Evolutionary conservation across 64 coral and sea anemone genomes (phyloP).

Genomic region (Porites australiensis): DNA sequence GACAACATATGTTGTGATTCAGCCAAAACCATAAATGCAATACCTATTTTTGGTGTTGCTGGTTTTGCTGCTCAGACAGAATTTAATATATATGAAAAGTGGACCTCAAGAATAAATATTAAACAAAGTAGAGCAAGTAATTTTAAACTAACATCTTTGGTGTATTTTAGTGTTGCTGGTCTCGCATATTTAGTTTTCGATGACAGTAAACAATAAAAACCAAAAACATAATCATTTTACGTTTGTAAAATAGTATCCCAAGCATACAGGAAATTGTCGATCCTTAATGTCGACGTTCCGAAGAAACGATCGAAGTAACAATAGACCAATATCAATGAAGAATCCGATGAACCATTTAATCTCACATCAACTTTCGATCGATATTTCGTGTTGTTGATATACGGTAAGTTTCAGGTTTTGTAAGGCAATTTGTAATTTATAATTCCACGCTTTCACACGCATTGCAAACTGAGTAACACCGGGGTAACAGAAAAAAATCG

Average conservation of each 20-base stretch:
- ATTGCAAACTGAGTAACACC: not conserved
- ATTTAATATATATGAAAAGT: not conserved
- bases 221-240: conserved; percentile 1
- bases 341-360: not conserved
- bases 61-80: not conserved
- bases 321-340: conserved; percentile 2
- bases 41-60: not conserved
- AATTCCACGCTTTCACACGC: not conserved
- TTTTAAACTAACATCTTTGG: not conserved
- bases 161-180: not conserved
- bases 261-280: not conserved
- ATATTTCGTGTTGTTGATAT: not conserved
- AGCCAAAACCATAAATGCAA: not conserved
- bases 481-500: not conserved
- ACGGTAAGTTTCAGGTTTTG: not conserved
- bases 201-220: not conserved
- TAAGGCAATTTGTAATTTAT: not conserved
- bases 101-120: not conserved
- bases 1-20: not conserved
- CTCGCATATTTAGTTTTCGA: conserved; percentile 4
- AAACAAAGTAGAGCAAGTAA: not conserved
- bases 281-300: not conserved
- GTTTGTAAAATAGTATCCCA: not conserved
- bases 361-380: not conserved
- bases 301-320: conserved; percentile 3